A percentile compares a stretch with the other conserved stretches of the same genome.
Evolutionary conservation across 1,140 invertebrate genomes (phyloP).

Genomic region (Calliphora vicina): DNA sequence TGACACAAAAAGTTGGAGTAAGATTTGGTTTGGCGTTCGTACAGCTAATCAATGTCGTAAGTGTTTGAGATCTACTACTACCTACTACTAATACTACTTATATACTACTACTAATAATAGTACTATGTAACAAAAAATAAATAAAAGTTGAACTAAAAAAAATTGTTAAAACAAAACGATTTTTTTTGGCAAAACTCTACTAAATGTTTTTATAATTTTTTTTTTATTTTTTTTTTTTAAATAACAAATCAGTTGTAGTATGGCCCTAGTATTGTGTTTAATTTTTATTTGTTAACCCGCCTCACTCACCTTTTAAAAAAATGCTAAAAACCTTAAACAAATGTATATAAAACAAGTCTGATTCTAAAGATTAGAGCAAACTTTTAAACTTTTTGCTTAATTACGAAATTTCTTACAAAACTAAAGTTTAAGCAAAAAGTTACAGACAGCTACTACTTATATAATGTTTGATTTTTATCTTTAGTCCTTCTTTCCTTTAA

Average conservation of each 20-base stretch:
- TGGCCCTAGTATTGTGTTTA: not conserved
- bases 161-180: not conserved
- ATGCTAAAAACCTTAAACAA: not conserved
- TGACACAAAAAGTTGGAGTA: constrained; percentile 96
- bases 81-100: constrained; percentile 36
- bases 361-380: not conserved
- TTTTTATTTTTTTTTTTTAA: not conserved
- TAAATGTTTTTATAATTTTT: not conserved
- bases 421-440: no score
- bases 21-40: constrained; percentile 97
- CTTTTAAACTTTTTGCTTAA: not conserved
- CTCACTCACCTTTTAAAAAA: not conserved
- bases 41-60: constrained; percentile 98
- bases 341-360: not conserved
- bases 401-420: not conserved
- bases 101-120: not conserved
- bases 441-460: no score
- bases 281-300: not conserved
- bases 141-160: not conserved
- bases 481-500: no score
- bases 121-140: not conserved
- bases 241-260: not conserved
- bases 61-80: constrained; percentile 61
- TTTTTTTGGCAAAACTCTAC: not conserved
- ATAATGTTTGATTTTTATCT: no score